Percentiles rank a stretch among this genome's conserved stretches.
phyloP scores from a whole-genome alignment of 2,797 vertebrate genomes.

The Pseudocheirus occidentalis region DNA sequence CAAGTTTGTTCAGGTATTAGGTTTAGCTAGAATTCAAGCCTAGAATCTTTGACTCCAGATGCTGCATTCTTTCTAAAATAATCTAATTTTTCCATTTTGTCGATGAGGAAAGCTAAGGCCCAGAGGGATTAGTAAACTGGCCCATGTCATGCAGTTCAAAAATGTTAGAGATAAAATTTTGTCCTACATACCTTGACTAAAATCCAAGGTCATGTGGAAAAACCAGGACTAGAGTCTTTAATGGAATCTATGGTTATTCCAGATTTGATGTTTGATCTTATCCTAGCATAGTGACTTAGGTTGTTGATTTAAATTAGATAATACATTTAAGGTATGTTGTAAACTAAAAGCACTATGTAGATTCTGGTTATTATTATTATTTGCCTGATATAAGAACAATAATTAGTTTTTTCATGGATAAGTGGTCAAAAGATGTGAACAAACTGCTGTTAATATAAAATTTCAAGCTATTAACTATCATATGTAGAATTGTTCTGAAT shows the following conservation, averaged over 20 bases:
- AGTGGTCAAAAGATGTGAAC: background rate
- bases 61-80: background rate
- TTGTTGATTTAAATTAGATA: background rate
- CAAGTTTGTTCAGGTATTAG: background rate
- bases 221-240: background rate
- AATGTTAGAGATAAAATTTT: background rate
- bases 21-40: background rate
- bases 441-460: background rate
- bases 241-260: background rate
- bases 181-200: background rate
- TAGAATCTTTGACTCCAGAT: background rate
- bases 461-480: background rate
- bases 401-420: background rate
- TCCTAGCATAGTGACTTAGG: background rate
- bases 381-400: background rate
- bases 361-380: background rate
- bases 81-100: background rate
- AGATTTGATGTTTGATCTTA: background rate
- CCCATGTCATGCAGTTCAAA: background rate
- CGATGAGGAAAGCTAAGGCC: background rate
- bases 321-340: background rate
- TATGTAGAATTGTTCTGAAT: background rate
- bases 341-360: background rate
- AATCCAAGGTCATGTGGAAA: background rate
- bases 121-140: background rate